Evolutionary conservation across 2,113 vertebrate species (phyloP), one percentile per base, ranked within the genome.

Genomic region (Mustelus asterias): DNA sequence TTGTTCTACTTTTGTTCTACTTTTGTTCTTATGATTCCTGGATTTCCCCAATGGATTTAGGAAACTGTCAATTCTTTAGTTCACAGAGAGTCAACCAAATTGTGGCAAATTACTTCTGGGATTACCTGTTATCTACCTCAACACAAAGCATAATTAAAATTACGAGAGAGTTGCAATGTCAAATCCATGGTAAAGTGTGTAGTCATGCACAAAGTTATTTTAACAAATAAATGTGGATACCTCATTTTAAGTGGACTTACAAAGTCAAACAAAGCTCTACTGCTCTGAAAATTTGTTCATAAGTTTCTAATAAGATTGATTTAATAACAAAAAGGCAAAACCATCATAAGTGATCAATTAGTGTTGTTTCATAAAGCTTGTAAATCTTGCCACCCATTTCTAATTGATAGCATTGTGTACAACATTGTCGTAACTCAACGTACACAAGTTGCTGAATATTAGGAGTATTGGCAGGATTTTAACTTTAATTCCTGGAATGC

Each of bases 101-200:
- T 72, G 67, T 37, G 11, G 37, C 67, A 95, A 70, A 95, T 95
- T 94, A 70, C 37, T 48, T 94, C 93, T 67, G 63, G n/a, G 63
- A 67, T 94, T 70, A 48, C 93, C 22, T 37, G 58, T 63, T 90
- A 63, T 26, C 26, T 41, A 22, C 13, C 13, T 93, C 60, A 26
- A 65, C n/a, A 22, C 93, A 44, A 67, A 92, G 63, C 70, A n/a
- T 44, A 94, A 94, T 94, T 70, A 44, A 70, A 70, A 44, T 37
- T 70, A 22, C 10, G 22, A 44, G 20, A 70, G 22, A 70, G 22
- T 70, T 69, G 93, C 63, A 44, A 48, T 41, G 37, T 94, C 93
- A 67, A 67, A 41, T 60, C 0, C 24, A 69, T 1, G 26, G 92
- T 14, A 69, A 94, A 70, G 22, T 72, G 37, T 67, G 37, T 48